Base-by-base conservation (phyloP, 2,797 vertebrate species). In the Myotis daubentonii region DNA sequence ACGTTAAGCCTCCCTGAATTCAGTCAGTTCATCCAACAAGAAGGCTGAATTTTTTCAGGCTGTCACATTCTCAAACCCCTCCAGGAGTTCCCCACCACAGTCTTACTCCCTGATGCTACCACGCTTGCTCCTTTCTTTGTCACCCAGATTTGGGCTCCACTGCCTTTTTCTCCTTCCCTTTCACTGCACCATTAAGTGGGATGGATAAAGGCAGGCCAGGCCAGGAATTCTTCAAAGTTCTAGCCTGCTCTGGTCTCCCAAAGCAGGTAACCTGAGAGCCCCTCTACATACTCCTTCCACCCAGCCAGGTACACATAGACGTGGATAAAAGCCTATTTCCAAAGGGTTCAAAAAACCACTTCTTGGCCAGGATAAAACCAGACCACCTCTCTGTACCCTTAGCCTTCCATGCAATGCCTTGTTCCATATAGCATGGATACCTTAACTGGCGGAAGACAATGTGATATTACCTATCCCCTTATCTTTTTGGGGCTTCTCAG, bases 261-360 rank as follows among this genome's bases (percentile, higher is more conserved):
- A 65, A 93, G 92, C 66, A 95, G 68, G 93, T 94, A 93, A 94
- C 68, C 81, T 74, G 93, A 97, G 95, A 91, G 51, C 33, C 20
- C 41, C 81, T 89, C 28, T 93, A 79, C 49, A 19, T 41, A 70
- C 10, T 84, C 36, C n/a, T 90, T 89, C 78, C 11, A 96, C 68
- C 38, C 65, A 95, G 93, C 57, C 93, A 97, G 82, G 84, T 94
- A 94, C 87, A 94, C 5, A 8, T 0, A 94, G 78, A 90, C 53
- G 80, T 96, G 96, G 89, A 95, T 68, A 95, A 95, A 95, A 90
- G 89, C 89, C 93, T 96, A 49, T 93, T 94, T 41, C 82, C 91
- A 86, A 95, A 80, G 49, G 72, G 41, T 87, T 91, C 57, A 92
- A 89, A 82, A 90, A 80, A 49, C 38, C 78, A 85, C 74, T 90